Evolutionary conservation across 2,888 invertebrate genomes (phyloP), one percentile per base, ranked within the genome.

Genomic region (Dynastes tityus): DNA sequence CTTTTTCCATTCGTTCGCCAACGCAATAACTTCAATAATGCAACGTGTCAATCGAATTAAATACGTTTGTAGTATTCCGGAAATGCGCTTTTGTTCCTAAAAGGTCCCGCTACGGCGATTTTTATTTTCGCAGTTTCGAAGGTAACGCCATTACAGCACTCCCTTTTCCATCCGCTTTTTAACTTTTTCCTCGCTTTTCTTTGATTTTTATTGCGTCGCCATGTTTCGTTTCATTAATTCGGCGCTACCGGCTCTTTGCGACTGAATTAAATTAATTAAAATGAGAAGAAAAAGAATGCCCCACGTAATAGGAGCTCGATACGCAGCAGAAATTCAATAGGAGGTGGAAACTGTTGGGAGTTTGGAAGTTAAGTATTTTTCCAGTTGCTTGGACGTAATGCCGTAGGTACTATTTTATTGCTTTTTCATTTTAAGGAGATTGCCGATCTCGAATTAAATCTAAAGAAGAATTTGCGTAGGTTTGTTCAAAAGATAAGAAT

Each of bases 211-310:
- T 63, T 63, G 63, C 27, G 55, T 58, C 55, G 65, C 13, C 27
- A 29, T 68, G 29, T 68, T 68, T 51, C 68, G 51, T 51, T 68
- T 68, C 68, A 51, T 68, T 68, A 68, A 51, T 16, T 68, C 68
- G 27, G 13, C 9, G 68, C 49, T 27, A 51, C 29, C 68, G 68
- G 68, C 51, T 27, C 27, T 49, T 27, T 29, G 68, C 68, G 51
- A 68, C 13, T 68, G 51, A 68, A 27, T 51, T 51, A 68, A 68
- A 68, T 68, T 68, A 68, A 68, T 68, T 68, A 68, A 51, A 68
- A 68, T 63, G 51, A 9, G 51, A 68, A 68, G 16, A 51, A 53
- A n/a, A 45, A 51, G 51, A 51, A 27, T 49, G 55, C 22, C 55
- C 2, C 2, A 22, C 16, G 29, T 64, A 64, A 40, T 67, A 16